A percentile compares a stretch with the other conserved stretches of the same genome.
These are phyloP conservation scores for Cyprinodon tularosa DNA, from an alignment of 2,113 vertebrate species.

Conservation along the genomic window DNA sequence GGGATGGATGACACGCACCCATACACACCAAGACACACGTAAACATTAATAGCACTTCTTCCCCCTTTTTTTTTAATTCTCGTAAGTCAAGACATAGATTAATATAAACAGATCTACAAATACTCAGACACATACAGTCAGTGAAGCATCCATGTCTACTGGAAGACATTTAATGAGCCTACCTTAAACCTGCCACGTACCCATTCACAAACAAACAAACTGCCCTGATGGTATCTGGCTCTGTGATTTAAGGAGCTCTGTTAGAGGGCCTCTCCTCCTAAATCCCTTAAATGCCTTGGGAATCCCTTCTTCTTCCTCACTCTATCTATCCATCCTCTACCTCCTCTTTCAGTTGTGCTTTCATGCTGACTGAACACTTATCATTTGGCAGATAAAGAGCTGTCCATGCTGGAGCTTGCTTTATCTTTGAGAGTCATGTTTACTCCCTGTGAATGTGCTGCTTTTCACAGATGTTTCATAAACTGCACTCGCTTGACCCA, in stretches of 20 bases:
- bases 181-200: slow-evolving; percentile 59
- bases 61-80: slow-evolving; percentile 3
- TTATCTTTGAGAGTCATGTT: slow-evolving; percentile 77
- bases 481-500: slow-evolving; percentile 40
- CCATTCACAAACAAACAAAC: slow-evolving; percentile 56
- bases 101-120: slow-evolving; percentile 13
- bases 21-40: slow-evolving; percentile 2
- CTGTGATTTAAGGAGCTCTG: slow-evolving; percentile 67
- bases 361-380: slow-evolving; percentile 73
- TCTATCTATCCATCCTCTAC: slow-evolving; percentile 47
- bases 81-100: slow-evolving; percentile 4
- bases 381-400: slow-evolving; percentile 73
- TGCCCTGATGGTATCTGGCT: slow-evolving; percentile 67
- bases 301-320: slow-evolving; percentile 55
- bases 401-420: slow-evolving; percentile 57
- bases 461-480: slow-evolving; percentile 61
- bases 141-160: slow-evolving; percentile 38
- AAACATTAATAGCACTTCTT: slow-evolving; percentile 9
- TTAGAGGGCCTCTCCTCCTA: slow-evolving; percentile 76
- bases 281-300: slow-evolving; percentile 74
- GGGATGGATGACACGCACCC: slow-evolving; percentile 50
- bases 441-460: slow-evolving; percentile 54
- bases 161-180: slow-evolving; percentile 55
- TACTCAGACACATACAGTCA: slow-evolving; percentile 21
- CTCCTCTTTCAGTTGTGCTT: slow-evolving; percentile 56